Percentiles rank a stretch among this genome's conserved stretches.
Conservation (phyloP, 2,797 vertebrate species). For the Darevskia mixta region DNA sequence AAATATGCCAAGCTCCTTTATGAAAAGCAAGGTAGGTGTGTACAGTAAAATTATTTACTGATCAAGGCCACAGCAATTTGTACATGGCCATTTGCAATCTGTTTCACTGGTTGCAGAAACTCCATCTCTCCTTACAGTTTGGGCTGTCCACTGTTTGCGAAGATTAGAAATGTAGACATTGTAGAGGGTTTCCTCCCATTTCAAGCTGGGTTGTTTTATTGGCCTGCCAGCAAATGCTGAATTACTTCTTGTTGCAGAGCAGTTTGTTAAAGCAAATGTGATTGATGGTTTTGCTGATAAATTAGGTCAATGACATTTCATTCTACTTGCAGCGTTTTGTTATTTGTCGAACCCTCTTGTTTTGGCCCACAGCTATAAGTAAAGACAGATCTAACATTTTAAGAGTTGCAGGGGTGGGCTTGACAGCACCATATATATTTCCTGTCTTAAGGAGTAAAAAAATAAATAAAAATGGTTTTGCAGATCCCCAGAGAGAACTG, state of each 20-base stretch:
- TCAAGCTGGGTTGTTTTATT: not conserved
- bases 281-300: not conserved
- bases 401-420: not conserved
- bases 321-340: not conserved
- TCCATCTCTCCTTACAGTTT: not conserved
- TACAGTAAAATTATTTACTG: not conserved
- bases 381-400: slow-evolving; percentile 4
- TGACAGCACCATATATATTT: no score
- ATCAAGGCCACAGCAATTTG: not conserved
- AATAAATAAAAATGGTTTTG: not conserved
- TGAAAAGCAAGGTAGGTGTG: not conserved
- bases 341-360: slow-evolving; percentile 15
- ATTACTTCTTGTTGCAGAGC: not conserved
- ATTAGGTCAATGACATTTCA: not conserved
- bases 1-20: not conserved
- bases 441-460: no score
- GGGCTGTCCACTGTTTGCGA: not conserved
- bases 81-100: no score
- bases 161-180: not conserved
- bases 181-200: not conserved
- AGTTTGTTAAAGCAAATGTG: not conserved
- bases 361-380: not conserved
- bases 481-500: not conserved
- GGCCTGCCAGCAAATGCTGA: not conserved
- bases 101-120: not conserved